Percentiles rank a stretch among this genome's conserved stretches.
These are phyloP conservation scores for mouse (Mus musculus) DNA, from an alignment of 2,113 vertebrate species.

Conservation along the genomic window DNA sequence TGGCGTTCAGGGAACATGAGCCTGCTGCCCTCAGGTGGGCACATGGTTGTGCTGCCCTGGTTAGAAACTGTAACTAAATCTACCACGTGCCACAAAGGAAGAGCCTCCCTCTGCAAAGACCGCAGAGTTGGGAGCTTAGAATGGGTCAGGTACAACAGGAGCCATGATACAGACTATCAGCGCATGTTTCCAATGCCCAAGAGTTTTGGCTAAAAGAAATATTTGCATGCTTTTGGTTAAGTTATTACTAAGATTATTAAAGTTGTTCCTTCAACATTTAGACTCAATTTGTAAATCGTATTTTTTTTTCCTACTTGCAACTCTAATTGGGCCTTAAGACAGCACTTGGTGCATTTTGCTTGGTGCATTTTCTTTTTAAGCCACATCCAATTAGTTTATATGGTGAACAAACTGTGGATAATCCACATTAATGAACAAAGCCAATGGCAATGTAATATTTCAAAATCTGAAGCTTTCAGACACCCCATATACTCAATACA, in stretches of 20 bases:
- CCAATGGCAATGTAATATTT: background rate
- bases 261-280: background rate
- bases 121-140: too few species aligned
- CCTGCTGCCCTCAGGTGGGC: background rate
- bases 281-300: background rate
- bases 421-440: background rate
- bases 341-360: background rate
- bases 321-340: background rate
- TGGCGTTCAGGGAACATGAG: background rate
- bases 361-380: background rate
- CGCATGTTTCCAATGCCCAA: background rate
- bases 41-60: background rate
- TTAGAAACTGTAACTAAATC: background rate
- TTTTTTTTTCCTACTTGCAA: constrained; percentile 30
- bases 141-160: background rate
- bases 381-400: background rate
- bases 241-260: constrained; percentile 8
- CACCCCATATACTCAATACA: background rate
- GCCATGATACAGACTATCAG: background rate
- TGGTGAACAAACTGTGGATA: background rate
- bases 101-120: background rate
- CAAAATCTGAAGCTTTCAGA: background rate
- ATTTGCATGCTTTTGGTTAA: background rate
- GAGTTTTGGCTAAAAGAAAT: background rate
- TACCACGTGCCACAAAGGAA: background rate